These are phyloP conservation scores for Elmis aenea DNA, from an alignment of 2,888 invertebrate genomes.

Conservation along the genomic window DNA sequence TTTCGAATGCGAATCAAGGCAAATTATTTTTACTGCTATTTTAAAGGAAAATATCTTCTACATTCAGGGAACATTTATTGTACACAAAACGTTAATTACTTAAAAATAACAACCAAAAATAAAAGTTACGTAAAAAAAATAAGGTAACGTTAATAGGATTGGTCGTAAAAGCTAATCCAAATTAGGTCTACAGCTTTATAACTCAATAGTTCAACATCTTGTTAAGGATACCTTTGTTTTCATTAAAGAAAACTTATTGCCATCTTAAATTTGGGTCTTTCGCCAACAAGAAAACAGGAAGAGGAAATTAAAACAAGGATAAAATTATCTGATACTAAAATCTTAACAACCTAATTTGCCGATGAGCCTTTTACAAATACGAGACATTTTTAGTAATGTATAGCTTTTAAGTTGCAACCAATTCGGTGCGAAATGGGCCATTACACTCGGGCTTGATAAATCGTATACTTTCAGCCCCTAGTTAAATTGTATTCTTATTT, in stretches of 20 bases:
- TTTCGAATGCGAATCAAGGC: too few species aligned
- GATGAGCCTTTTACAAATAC: slow-evolving; percentile 19
- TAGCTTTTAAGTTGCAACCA: slow-evolving; percentile 15
- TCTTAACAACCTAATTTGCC: slow-evolving; percentile 20
- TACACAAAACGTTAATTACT: too few species aligned
- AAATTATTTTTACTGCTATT: too few species aligned
- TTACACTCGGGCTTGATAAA: slow-evolving; percentile 21
- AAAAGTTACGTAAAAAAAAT: too few species aligned
- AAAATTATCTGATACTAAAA: slow-evolving; percentile 23
- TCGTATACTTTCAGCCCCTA: slow-evolving; percentile 7
- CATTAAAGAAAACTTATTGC: slow-evolving; percentile 19
- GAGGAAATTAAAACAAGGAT: slow-evolving; percentile 21
- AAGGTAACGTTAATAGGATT: too few species aligned
- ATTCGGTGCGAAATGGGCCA: slow-evolving; percentile 19
- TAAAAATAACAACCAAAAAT: too few species aligned
- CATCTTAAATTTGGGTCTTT: slow-evolving; percentile 15
- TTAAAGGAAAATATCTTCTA: too few species aligned
- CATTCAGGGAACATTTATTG: too few species aligned
- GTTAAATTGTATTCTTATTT: slow-evolving; percentile 19
- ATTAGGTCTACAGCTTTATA: too few species aligned
- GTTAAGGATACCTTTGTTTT: slow-evolving; percentile 14
- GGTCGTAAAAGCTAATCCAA: too few species aligned
- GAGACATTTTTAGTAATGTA: slow-evolving; percentile 14
- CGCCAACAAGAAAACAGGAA: too few species aligned
- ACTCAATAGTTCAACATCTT: too few species aligned